Conservation (phyloP, 2,888 invertebrate genomes). For the Tachystola acroxantha region DNA sequence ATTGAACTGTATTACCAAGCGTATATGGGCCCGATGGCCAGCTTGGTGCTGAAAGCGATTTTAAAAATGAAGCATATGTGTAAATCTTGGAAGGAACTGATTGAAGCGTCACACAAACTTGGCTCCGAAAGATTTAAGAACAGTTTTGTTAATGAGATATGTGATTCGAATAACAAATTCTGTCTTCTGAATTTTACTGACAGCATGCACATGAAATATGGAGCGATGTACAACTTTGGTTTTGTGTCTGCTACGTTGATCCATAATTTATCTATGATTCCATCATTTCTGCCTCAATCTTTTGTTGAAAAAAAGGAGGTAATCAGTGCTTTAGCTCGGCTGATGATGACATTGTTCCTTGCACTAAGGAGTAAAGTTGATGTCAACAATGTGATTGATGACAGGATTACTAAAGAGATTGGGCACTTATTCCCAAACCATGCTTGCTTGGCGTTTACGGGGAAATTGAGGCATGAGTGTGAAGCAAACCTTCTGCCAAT, state of each 20-base stretch:
- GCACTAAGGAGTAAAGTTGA: slow-evolving; percentile 1
- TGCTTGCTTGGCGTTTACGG: slow-evolving; percentile 4
- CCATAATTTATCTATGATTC: background rate
- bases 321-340: slow-evolving; percentile 3
- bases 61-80: slow-evolving; percentile 4
- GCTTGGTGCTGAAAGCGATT: slow-evolving; percentile 1
- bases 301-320: slow-evolving; percentile 1
- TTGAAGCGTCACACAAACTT: slow-evolving; percentile 2
- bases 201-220: background rate
- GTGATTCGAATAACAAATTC: slow-evolving; percentile 6
- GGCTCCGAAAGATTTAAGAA: slow-evolving; percentile 3
- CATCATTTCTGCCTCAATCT: slow-evolving; percentile 1
- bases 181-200: slow-evolving; percentile 6
- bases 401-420: background rate
- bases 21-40: background rate
- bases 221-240: slow-evolving; percentile 1
- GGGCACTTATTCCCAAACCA: slow-evolving; percentile 1
- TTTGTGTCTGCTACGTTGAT: slow-evolving; percentile 2
- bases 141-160: slow-evolving; percentile 5
- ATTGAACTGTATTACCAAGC: background rate
- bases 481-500: slow-evolving; percentile 3
- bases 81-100: slow-evolving; percentile 7
- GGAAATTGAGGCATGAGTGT: slow-evolving; percentile 6
- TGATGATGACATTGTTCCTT: slow-evolving; percentile 3
- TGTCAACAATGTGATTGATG: slow-evolving; percentile 1